Conservation (phyloP, 2,113 vertebrate species). For the Neomonachus schauinslandi region DNA sequence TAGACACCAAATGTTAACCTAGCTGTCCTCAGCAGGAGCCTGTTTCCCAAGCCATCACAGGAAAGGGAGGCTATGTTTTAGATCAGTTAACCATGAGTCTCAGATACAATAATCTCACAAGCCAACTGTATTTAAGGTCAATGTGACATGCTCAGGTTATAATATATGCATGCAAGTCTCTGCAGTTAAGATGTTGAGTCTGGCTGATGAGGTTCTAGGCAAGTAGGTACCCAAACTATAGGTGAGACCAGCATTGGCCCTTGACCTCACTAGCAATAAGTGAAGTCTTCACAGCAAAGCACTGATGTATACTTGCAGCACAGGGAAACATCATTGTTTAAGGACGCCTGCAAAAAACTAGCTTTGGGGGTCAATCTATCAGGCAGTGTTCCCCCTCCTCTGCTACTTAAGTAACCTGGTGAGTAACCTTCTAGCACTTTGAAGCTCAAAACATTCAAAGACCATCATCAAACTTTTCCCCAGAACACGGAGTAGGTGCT, state of each 20-base stretch:
- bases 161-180: neutral
- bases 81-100: neutral
- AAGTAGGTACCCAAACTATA: neutral
- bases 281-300: neutral
- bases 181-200: neutral
- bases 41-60: neutral
- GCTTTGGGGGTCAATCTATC: neutral
- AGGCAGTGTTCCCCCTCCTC: neutral
- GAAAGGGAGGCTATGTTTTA: neutral
- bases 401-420: neutral
- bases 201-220: neutral
- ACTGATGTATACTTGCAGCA: neutral
- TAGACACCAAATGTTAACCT: neutral
- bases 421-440: neutral
- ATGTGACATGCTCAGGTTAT: neutral
- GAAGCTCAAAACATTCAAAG: neutral
- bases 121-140: neutral
- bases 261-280: neutral
- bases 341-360: neutral
- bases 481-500: neutral
- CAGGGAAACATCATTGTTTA: neutral
- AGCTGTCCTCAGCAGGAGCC: neutral
- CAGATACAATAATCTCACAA: neutral
- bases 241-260: neutral
- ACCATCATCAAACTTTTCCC: neutral